Percentiles rank a stretch among this genome's conserved stretches.
Conservation (phyloP, 1,140 invertebrate species). For the Trichonephila clavipes region DNA sequence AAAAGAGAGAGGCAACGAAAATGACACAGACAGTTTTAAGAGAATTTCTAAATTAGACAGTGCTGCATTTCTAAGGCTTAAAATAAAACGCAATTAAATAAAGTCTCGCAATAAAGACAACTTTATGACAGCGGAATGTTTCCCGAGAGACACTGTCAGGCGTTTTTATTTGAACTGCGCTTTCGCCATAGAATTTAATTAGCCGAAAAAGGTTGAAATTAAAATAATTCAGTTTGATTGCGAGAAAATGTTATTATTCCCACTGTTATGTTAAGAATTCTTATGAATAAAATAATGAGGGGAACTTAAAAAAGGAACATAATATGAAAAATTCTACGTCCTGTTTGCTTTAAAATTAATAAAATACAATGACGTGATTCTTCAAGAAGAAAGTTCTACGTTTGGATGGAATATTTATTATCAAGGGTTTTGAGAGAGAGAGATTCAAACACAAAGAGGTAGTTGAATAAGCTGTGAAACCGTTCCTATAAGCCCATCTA, state of each 20-base stretch:
- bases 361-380: too few species aligned
- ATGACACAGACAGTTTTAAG: not conserved
- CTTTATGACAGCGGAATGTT: slow-evolving; percentile 19
- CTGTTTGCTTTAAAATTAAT: too few species aligned
- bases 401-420: too few species aligned
- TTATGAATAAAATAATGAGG: not conserved
- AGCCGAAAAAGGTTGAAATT: slow-evolving; percentile 1
- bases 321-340: too few species aligned
- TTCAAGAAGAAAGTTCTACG: too few species aligned
- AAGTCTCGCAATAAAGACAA: slow-evolving; percentile 9
- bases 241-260: not conserved
- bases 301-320: too few species aligned
- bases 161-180: not conserved
- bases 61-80: too few species aligned
- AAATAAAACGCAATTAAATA: slow-evolving; percentile 29
- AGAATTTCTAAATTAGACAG: slow-evolving; percentile 3
- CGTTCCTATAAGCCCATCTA: too few species aligned
- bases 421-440: too few species aligned
- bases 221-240: slow-evolving; percentile 11
- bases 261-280: not conserved
- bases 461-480: too few species aligned
- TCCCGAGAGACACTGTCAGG: not conserved
- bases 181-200: slow-evolving; percentile 38
- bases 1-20: not conserved
- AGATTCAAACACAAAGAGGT: too few species aligned